A percentile compares a stretch with the other conserved stretches of the same genome.
Conservation (phyloP, 2,888 invertebrate genomes). For the Emmelina monodactyla region DNA sequence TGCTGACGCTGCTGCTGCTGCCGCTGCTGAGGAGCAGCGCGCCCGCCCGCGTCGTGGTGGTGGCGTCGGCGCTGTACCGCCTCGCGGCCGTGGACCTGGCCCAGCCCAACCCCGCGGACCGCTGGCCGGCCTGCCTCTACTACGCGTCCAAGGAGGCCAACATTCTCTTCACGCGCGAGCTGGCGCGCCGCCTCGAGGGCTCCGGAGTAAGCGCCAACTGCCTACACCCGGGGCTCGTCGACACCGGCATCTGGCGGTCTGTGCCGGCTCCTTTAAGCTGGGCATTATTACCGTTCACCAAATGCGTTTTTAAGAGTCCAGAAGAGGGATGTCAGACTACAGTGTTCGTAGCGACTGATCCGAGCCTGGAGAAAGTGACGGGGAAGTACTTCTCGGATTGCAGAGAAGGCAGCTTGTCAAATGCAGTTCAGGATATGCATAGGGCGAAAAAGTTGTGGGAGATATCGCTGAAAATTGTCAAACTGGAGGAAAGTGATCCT, state of each 20-base stretch:
- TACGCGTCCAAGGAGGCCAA: conserved; percentile 88
- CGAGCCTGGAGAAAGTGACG: conserved; percentile 72
- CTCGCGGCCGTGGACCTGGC: conserved; percentile 75
- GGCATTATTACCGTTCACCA: conserved; percentile 70
- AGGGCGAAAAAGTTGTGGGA: conserved; percentile 87
- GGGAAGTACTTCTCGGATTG: conserved; percentile 88
- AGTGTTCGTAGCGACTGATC: conserved; percentile 78
- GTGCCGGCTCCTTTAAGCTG: conserved; percentile 79
- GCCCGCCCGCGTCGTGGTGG: conserved; percentile 80
- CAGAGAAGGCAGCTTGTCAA: conserved; percentile 68
- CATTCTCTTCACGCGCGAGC: conserved; percentile 80
- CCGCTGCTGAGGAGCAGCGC: conserved; percentile 78
- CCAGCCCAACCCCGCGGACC: conserved; percentile 78
- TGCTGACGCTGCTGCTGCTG: conserved; percentile 88
- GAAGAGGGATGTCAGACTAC: conserved; percentile 83
- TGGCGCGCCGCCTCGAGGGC: conserved; percentile 78
- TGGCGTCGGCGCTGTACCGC: conserved; percentile 82
- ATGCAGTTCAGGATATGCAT: conserved; percentile 70
- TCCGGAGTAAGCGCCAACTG: conserved; percentile 84
- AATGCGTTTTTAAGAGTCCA: conserved; percentile 77
- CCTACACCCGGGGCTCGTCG: conserved; percentile 86
- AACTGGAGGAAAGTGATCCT: conserved; percentile 74
- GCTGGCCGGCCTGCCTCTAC: conserved; percentile 74
- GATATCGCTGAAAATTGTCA: conserved; percentile 76
- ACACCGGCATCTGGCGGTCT: conserved; percentile 84